phyloP scores from a whole-genome alignment of 2,888 invertebrate species.

The Sinotaia quadrata region DNA sequence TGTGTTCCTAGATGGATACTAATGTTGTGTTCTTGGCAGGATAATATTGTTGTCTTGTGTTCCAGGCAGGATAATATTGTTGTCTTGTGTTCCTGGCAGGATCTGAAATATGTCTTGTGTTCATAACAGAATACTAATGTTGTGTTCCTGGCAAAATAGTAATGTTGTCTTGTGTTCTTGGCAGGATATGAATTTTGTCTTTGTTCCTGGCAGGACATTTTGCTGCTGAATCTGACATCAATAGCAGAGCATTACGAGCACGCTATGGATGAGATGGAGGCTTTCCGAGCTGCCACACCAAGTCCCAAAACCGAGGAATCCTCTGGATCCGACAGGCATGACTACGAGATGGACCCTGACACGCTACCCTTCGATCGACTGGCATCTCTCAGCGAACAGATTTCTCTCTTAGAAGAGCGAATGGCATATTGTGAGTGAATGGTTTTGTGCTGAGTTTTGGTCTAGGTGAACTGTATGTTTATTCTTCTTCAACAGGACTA shows the following conservation, averaged over 20 bases:
- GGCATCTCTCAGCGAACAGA: slow-evolving; percentile 53
- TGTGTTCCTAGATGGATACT: too few relatives aligned
- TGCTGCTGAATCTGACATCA: slow-evolving; percentile 31
- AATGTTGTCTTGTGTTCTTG: neutral
- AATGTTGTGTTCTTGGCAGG: too few relatives aligned
- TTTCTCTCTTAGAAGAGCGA: slow-evolving; percentile 52
- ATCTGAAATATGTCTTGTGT: too few relatives aligned
- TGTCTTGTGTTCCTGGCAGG: too few relatives aligned
- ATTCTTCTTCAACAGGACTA: too few relatives aligned
- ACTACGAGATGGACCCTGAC: slow-evolving; percentile 6
- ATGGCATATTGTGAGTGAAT: slow-evolving; percentile 49
- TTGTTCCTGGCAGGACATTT: slow-evolving; percentile 19
- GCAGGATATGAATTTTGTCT: neutral
- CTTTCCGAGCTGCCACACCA: slow-evolving; percentile 14
- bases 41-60: too few relatives aligned
- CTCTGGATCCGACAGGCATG: neutral
- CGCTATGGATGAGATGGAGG: slow-evolving; percentile 31
- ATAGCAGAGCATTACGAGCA: slow-evolving; percentile 28
- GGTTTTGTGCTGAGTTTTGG: too few relatives aligned
- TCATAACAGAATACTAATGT: too few relatives aligned
- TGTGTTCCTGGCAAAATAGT: too few relatives aligned
- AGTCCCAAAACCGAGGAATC: neutral
- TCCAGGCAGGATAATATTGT: too few relatives aligned
- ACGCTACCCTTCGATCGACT: slow-evolving; percentile 40
- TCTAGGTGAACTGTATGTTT: too few relatives aligned